A percentile compares a stretch with the other conserved stretches of the same genome.
These are phyloP conservation scores for Diloba caeruleocephala DNA, from an alignment of 2,888 invertebrate genomes.

Conservation along the genomic window DNA sequence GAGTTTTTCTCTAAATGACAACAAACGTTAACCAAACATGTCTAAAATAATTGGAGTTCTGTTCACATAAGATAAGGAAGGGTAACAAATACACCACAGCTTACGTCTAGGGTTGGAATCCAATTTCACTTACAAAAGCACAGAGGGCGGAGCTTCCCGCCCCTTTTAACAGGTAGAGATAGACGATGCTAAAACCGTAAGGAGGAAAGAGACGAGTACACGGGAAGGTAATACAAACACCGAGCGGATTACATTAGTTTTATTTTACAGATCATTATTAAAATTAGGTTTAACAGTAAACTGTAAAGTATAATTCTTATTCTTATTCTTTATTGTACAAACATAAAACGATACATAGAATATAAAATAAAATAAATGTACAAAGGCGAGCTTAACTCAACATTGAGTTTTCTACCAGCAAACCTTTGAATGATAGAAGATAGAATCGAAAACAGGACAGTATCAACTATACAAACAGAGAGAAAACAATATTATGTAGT, in stretches of 20 bases:
- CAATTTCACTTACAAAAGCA: conserved; percentile 9
- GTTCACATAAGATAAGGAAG: conserved; percentile 30
- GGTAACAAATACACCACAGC: conserved; percentile 9
- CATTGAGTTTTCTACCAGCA: too few species aligned
- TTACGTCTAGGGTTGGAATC: conserved; percentile 25
- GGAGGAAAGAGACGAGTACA: conserved; percentile 5
- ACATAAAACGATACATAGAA: too few species aligned
- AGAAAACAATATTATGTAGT: too few species aligned
- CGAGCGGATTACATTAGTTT: too few species aligned
- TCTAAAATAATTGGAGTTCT: conserved; percentile 4
- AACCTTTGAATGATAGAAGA: too few species aligned
- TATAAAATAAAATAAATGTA: too few species aligned
- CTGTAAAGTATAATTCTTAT: neutral
- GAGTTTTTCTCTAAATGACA: too few species aligned
- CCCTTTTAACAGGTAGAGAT: conserved; percentile 17
- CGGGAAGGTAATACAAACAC: conserved; percentile 15
- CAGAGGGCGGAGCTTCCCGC: conserved; percentile 33
- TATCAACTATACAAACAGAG: too few species aligned
- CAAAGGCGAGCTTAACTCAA: too few species aligned
- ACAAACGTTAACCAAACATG: neutral
- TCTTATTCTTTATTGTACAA: too few species aligned
- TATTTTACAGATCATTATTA: too few species aligned
- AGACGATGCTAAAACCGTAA: neutral
- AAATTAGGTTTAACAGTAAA: neutral
- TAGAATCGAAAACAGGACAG: too few species aligned